Base-by-base conservation (phyloP, 2,113 vertebrate genomes). In the Triplophysa rosa region DNA sequence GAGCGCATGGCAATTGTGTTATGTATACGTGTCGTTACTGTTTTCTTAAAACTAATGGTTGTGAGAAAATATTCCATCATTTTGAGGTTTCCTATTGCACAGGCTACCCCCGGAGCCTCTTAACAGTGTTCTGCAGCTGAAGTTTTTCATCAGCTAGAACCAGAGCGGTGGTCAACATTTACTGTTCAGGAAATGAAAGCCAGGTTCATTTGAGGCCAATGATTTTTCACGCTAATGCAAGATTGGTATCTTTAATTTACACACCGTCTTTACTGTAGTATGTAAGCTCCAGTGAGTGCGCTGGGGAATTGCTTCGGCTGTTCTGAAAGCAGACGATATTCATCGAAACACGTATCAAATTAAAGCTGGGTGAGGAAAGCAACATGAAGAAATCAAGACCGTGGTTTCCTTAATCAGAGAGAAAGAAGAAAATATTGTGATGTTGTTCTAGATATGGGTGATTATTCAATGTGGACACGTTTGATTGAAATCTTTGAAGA, bases 51-150 rank as follows among this genome's bases (percentile, higher is more conserved):
- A 71, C 61, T 71, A 83, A 83, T 77, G 73, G 67, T 19, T 52
- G 74, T 77, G 42, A 63, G 47, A 71, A 80, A 66, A 80, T 83
- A 76, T 70, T 82, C 45, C 29, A 80, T 80, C 67, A 77, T 80
- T 80, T 80, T 52, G 59, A 26, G 54, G 72, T 71, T 72, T 81
- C 37, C 72, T 62, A 52, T 80, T 80, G 73, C 62, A 62, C 70
- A 8, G 61, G 61, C 12, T 69, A 58, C 29, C 74, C 77, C 58
- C 66, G 78, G 77, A 80, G 58, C 13, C 77, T 24, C 47, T 75
- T 79, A 64, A 67, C 29, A 58, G 78, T 59, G 45, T 29, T 66
- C 4, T 47, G 56, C 37, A 73, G 45, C 56, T 73, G 13, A 56
- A 42, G 71, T 71, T 52, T 83, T 80, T 80, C 82, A 73, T 68